These are phyloP conservation scores for Platanista minor DNA, from an alignment of 2,113 vertebrate species.

Conservation along the genomic window DNA sequence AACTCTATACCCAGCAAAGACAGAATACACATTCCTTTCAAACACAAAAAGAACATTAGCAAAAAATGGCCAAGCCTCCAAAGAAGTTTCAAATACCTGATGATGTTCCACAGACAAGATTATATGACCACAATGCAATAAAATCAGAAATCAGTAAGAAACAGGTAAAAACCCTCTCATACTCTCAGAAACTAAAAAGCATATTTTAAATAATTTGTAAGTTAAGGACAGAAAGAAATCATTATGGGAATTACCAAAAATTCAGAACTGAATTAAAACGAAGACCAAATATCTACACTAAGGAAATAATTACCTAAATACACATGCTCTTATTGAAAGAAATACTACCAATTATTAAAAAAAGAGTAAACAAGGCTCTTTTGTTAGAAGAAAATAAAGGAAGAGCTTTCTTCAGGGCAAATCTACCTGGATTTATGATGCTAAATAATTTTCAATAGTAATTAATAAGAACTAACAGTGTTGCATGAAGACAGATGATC, in stretches of 20 bases:
- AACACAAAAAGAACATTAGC: not conserved
- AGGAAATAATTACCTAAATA: not conserved
- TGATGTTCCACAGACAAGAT: not conserved
- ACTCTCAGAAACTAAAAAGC: not conserved
- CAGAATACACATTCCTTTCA: not conserved
- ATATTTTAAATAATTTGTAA: not conserved
- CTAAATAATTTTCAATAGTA: not conserved
- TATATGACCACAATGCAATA: not conserved
- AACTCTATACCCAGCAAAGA: not conserved
- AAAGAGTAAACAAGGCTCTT: not conserved
- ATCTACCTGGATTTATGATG: not conserved
- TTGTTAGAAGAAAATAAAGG: not conserved
- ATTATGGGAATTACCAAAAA: not conserved
- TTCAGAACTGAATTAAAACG: not conserved
- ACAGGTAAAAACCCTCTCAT: not conserved
- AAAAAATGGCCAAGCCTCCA: not conserved
- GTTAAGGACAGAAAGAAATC: slow-evolving; percentile 13
- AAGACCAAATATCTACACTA: not conserved
- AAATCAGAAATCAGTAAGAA: not conserved
- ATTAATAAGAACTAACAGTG: not conserved
- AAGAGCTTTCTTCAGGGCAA: not conserved
- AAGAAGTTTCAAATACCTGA: not conserved
- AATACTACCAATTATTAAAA: not conserved
- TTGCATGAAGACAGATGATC: not conserved
- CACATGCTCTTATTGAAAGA: not conserved